A percentile compares a stretch with the other conserved stretches of the same genome.
phyloP scores from a whole-genome alignment of 2,888 invertebrate genomes.

The Zhengitettix transpicula region DNA sequence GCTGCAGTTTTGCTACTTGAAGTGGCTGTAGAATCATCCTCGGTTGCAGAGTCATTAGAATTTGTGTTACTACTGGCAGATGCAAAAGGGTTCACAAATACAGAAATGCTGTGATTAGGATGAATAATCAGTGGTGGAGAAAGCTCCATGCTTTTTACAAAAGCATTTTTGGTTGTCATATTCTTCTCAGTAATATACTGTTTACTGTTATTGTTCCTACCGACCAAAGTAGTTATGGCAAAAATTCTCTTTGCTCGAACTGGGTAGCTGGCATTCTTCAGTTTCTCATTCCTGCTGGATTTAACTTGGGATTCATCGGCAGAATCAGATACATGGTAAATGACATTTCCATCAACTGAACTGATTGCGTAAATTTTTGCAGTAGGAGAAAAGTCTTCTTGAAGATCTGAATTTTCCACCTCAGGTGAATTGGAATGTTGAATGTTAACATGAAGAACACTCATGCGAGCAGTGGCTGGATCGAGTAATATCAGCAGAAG shows the following conservation, averaged over 20 bases:
- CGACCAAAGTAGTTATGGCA: conserved; percentile 33
- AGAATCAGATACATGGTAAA: conserved; percentile 37
- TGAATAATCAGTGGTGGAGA: conserved; percentile 30
- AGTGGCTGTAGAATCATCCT: conserved; percentile 18
- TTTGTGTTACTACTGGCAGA: conserved; percentile 22
- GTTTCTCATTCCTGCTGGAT: conserved; percentile 20
- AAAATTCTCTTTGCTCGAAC: conserved; percentile 32
- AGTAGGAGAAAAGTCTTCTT: conserved; percentile 23
- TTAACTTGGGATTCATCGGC: too few relatives aligned
- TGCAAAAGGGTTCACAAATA: conserved; percentile 47
- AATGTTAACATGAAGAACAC: conserved; percentile 55
- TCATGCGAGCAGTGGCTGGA: conserved; percentile 63
- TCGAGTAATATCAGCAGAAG: conserved; percentile 57
- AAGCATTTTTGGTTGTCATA: conserved; percentile 17
- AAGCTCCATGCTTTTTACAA: conserved; percentile 33
- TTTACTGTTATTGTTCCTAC: conserved; percentile 19
- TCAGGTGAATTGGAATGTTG: conserved; percentile 18
- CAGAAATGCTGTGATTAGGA: conserved; percentile 37
- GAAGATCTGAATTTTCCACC: conserved; percentile 17
- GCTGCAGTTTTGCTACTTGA: conserved; percentile 16
- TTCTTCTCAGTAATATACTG: conserved; percentile 29
- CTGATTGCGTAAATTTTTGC: conserved; percentile 72
- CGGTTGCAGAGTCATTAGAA: conserved; percentile 24
- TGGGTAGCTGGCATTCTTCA: too few relatives aligned
- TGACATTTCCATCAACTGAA: conserved; percentile 63